A percentile compares a stretch with the other conserved stretches of the same genome.
Conservation (phyloP, 2,113 vertebrate species). For the Psammodynastes pulverulentus region DNA sequence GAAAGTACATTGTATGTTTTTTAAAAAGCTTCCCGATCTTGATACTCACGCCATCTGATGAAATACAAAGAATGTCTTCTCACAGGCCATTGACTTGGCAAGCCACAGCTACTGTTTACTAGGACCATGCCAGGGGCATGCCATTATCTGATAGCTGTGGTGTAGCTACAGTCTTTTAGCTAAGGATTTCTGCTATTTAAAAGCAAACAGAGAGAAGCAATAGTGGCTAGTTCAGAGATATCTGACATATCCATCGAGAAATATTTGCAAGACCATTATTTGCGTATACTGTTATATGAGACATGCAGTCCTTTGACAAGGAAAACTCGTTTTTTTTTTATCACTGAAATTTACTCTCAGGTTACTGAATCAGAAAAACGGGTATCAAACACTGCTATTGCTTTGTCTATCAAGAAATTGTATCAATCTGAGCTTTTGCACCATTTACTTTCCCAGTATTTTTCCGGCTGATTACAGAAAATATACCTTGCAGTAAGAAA, state of each 20-base stretch:
- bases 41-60: neutral
- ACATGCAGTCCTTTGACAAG: neutral
- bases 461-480: neutral
- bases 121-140: neutral
- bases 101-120: neutral
- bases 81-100: accelerated
- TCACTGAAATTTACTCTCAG: neutral
- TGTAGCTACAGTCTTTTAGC: neutral
- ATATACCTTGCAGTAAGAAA: neutral
- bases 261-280: neutral
- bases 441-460: neutral
- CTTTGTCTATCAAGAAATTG: neutral
- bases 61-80: neutral
- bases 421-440: neutral
- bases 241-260: neutral
- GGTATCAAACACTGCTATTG: neutral
- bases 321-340: neutral
- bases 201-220: neutral
- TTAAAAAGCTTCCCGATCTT: neutral
- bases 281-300: neutral
- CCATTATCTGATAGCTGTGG: neutral
- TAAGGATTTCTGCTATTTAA: neutral
- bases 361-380: neutral
- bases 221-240: neutral
- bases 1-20: neutral